Conservation (phyloP, 2,113 vertebrate species). For the Polyodon spathula region DNA sequence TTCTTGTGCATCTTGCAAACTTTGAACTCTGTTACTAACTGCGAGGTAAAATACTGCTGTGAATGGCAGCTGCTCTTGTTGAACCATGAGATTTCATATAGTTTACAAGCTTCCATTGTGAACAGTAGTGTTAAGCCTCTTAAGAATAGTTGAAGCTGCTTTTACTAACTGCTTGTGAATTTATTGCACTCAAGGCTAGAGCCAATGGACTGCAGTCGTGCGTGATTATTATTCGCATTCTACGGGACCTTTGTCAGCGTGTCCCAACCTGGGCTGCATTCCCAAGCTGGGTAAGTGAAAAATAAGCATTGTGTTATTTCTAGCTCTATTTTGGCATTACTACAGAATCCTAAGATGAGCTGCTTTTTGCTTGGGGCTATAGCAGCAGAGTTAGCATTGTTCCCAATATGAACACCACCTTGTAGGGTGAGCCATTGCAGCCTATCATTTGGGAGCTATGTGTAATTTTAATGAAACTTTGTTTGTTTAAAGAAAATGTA, state of each 20-base stretch:
- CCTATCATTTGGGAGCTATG: too few species aligned
- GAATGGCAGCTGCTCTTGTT: conserved; percentile 80
- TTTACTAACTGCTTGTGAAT: conserved; percentile 65
- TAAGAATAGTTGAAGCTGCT: conserved; percentile 38
- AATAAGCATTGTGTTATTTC: too few species aligned
- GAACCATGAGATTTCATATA: conserved; percentile 30
- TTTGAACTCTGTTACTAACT: conserved; percentile 85
- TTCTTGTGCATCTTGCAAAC: conserved; percentile 90
- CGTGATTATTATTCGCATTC: conserved; percentile 95
- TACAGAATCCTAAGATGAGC: too few species aligned
- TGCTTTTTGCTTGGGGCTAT: too few species aligned
- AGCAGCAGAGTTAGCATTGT: too few species aligned
- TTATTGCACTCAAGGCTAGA: conserved; percentile 94
- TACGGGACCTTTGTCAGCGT: conserved; percentile 91
- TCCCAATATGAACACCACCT: too few species aligned
- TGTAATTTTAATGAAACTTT: too few species aligned
- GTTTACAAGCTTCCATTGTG: conserved; percentile 83
- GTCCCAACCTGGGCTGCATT: conserved; percentile 95
- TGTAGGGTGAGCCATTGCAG: too few species aligned
- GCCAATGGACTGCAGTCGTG: conserved; percentile 98
- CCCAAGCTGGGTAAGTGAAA: conserved; percentile 76
- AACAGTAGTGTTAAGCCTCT: conserved; percentile 90
- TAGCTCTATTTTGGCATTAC: too few species aligned
- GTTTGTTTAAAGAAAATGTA: too few species aligned
- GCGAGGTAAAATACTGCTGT: conserved; percentile 89